A percentile compares a stretch with the other conserved stretches of the same genome.
These are phyloP conservation scores for Melangyna quadrimaculata DNA, from an alignment of 2,888 invertebrate species.

Conservation along the genomic window DNA sequence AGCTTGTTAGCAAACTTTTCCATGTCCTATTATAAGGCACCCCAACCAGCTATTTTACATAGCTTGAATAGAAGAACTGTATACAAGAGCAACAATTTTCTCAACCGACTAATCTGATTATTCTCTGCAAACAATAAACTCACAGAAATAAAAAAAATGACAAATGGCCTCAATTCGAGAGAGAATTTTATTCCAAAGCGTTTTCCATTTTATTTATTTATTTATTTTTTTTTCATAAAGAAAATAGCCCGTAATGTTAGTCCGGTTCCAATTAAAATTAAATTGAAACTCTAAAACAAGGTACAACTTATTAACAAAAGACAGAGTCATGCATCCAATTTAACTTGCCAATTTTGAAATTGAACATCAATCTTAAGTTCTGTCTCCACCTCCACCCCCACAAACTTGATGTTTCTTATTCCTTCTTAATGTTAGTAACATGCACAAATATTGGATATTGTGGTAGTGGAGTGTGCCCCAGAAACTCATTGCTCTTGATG, in stretches of 20 bases:
- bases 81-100: neutral
- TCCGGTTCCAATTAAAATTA: slow-evolving; percentile 59
- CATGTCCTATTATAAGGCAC: neutral
- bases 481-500: slow-evolving; percentile 66
- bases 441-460: neutral
- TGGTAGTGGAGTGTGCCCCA: slow-evolving; percentile 25
- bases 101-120: slow-evolving; percentile 41
- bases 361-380: slow-evolving; percentile 43
- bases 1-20: neutral
- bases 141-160: slow-evolving; percentile 5
- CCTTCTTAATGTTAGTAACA: neutral
- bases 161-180: slow-evolving; percentile 44
- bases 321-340: slow-evolving; percentile 20
- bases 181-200: neutral
- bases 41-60: neutral
- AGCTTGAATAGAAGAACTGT: neutral
- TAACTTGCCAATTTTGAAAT: slow-evolving; percentile 47
- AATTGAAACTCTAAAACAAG: slow-evolving; percentile 19
- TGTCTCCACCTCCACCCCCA: slow-evolving; percentile 6
- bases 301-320: neutral
- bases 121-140: slow-evolving; percentile 39
- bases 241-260: slow-evolving; percentile 4
- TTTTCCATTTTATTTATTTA: neutral
- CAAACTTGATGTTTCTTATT: neutral
- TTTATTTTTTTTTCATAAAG: neutral